Base-by-base conservation (phyloP, 2,797 vertebrate genomes). In the Silurus lanzhouensis region DNA sequence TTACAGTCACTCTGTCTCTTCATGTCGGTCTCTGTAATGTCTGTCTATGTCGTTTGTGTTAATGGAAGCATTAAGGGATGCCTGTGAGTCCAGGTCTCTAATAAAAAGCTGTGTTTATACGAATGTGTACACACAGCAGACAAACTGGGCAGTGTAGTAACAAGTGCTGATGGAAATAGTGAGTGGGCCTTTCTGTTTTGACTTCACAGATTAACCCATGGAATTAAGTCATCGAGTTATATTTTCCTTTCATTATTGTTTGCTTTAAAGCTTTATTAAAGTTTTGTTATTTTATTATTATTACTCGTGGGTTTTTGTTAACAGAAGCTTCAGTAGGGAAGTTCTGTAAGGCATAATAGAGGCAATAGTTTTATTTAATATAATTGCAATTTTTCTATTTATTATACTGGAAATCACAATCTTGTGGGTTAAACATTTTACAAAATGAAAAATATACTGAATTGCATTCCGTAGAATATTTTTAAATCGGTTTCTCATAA, bases 31-130 rank as follows among this genome's bases (percentile, higher is more conserved):
- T 44, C 66, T 72, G 58, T 72, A 70, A 86, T 84, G 61, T 84
- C 48, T 81, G 74, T 63, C 75, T 83, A 75, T 83, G 63, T 78
- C 66, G 75, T 64, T 48, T 64, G 25, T 71, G 66, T 83, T 86
- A 86, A 83, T 83, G 81, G 57, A 79, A 58, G 60, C 81, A 79
- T 86, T 83, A 86, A 70, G 63, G 70, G 81, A 67, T 71, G 74
- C 20, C 63, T 83, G 44, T 71, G 25, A 70, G 85, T 63, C 74
- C 64, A 58, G 19, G 27, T 75, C 68, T 63, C 84, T 66, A 80
- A 70, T 86, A 86, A 86, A 86, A 86, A 86, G 14, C 74, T 44
- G 25, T 75, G 74, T 86, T 86, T 77, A 70, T 67, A 78, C 22
- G 25, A 71, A 55, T 38, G 81, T 83, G 31, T 86, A 83, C 63